Base-by-base conservation (phyloP, 2,797 vertebrate species). In the Poeciliopsis turneri region DNA sequence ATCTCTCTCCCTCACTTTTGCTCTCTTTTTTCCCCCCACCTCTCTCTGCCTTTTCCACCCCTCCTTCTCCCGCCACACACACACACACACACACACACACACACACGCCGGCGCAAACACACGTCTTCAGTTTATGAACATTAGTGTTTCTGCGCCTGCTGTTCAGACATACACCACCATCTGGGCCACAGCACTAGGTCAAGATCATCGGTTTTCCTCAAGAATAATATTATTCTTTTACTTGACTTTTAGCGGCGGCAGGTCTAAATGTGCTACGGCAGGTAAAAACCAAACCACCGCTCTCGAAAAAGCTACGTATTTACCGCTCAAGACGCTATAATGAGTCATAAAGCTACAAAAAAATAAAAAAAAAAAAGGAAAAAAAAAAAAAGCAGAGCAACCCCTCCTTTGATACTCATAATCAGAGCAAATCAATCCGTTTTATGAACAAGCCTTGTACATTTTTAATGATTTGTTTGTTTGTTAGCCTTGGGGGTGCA, bases 161-260 rank as follows among this genome's bases (percentile, higher is more conserved):
- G 98, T 97, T 98, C 97, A 97, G 96, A 96, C 97, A 97, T 97
- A 96, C 96, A 97, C 96, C 95, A 96, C 98, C 98, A 99, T 99
- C 97, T 99, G 97, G 97, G 97, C 96, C 96, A 96, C 96, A 96
- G 97, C 96, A 97, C 97, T 96, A 96, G 98, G 98, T 98, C 97
- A 97, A 97, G 96, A 98, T 97, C 96, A 96, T 97, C 91, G 93
- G 85, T 93, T 95, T 95, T 93, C 87, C 78, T 84, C 83, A 81
- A 87, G 83, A 88, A 92, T 90, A 92, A 92, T 91, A 92, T 92
- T 92, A 81, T 91, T 94, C 80, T 92, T 91, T 87, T 74, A 72
- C 83, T 88, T 82, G 84, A 89, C 86, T 94, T 91, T 88, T 77
- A 83, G 81, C 39, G 78, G 75, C 83, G 81, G 78, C 74, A n/a